Percentiles rank a stretch among this genome's conserved stretches.
phyloP scores from a whole-genome alignment of 1,140 invertebrate genomes.

The Drosophila pruinosa region DNA sequence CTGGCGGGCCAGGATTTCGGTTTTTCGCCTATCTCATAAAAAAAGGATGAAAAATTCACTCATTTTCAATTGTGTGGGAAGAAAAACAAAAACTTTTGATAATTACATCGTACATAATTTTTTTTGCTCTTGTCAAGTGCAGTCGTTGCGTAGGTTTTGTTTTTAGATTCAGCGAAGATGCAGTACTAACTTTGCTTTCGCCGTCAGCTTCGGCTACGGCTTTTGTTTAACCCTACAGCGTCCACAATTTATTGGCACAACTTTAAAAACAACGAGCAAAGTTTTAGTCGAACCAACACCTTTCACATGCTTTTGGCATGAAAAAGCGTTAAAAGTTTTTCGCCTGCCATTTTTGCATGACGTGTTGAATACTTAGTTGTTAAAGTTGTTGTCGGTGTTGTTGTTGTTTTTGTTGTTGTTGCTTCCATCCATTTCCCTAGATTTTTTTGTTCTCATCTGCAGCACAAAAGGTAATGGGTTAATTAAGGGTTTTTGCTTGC shows the following conservation, averaged over 20 bases:
- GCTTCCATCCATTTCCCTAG: neutral
- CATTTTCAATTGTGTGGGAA: slow-evolving; percentile 53
- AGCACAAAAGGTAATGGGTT: slow-evolving; percentile 66
- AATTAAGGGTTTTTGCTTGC: slow-evolving; percentile 54
- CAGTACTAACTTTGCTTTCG: neutral
- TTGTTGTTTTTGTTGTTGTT: neutral
- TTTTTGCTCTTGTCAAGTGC: slow-evolving; percentile 46
- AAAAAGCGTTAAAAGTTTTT: slow-evolving; percentile 58
- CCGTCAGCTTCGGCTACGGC: neutral
- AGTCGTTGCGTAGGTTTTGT: slow-evolving; percentile 28
- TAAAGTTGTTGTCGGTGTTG: too few species aligned
- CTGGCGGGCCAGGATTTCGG: slow-evolving; percentile 19
- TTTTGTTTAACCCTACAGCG: slow-evolving; percentile 61
- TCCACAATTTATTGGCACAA: slow-evolving; percentile 68
- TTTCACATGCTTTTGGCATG: slow-evolving; percentile 72
- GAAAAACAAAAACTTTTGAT: slow-evolving; percentile 56
- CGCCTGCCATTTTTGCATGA: slow-evolving; percentile 54
- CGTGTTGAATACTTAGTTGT: slow-evolving; percentile 42
- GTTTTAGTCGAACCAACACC: slow-evolving; percentile 68
- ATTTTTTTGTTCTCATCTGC: slow-evolving; percentile 33
- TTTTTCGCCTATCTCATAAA: neutral
- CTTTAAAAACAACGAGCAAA: slow-evolving; percentile 54
- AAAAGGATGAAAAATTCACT: slow-evolving; percentile 17
- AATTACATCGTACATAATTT: slow-evolving; percentile 63
- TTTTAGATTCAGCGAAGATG: slow-evolving; percentile 4